Percentiles rank a stretch among this genome's conserved stretches.
Evolutionary conservation across 2,797 vertebrate genomes (phyloP).

Genomic region (Tragopan temminckii): DNA sequence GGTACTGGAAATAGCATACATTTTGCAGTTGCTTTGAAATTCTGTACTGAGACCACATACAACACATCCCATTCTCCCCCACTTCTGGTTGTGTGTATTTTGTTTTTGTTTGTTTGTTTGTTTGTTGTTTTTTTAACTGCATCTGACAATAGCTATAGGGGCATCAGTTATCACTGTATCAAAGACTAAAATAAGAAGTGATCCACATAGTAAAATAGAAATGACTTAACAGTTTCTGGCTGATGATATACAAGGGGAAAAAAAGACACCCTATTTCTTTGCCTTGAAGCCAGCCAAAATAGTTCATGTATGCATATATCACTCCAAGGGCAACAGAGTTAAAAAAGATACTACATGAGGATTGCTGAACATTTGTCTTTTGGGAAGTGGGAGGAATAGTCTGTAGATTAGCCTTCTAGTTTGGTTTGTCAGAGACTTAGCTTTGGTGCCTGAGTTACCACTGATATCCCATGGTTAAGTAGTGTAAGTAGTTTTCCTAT

Average conservation of each 20-base stretch:
- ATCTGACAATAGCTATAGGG: neutral
- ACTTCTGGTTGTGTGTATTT: neutral
- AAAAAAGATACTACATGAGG: neutral
- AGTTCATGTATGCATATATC: neutral
- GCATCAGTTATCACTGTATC: neutral
- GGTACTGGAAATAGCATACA: neutral
- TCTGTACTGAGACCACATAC: neutral
- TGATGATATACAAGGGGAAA: neutral
- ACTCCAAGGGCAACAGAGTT: neutral
- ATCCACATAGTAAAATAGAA: neutral
- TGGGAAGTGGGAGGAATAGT: conserved; percentile 6
- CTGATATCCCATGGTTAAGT: neutral
- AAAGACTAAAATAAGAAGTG: neutral
- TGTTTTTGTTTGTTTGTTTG: neutral
- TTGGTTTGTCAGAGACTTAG: conserved; percentile 1
- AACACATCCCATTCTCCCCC: neutral
- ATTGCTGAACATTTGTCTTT: neutral
- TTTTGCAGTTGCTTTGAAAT: neutral
- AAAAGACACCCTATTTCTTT: neutral
- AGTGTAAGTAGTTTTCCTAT: conserved; percentile 61
- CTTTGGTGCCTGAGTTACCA: neutral
- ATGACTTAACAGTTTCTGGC: neutral
- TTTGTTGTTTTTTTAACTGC: neutral
- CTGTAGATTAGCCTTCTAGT: conserved; percentile 12
- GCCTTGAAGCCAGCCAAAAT: neutral